Percentiles rank a stretch among this genome's conserved stretches.
Evolutionary conservation across 2,888 invertebrate species (phyloP).

Genomic region (Polylopha cassiicola): DNA sequence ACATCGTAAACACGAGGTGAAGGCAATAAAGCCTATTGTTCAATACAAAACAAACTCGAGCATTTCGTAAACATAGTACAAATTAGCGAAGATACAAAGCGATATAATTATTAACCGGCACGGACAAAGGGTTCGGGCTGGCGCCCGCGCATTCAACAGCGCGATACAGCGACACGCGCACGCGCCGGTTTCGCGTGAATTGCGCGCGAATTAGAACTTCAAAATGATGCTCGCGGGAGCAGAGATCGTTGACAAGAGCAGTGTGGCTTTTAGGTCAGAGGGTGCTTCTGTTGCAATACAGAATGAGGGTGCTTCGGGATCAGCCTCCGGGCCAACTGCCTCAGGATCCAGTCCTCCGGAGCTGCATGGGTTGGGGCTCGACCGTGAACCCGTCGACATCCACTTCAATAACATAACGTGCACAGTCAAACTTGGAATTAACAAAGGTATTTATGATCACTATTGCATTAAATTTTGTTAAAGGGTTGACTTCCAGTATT

Average conservation of each 20-base stretch:
- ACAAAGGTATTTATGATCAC: conserved; percentile 77
- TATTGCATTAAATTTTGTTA: neutral
- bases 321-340: conserved; percentile 22
- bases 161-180: conserved; percentile 42
- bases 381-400: conserved; percentile 80
- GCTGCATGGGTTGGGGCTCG: conserved; percentile 47
- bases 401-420: conserved; percentile 85
- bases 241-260: conserved; percentile 56
- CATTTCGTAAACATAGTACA: conserved; percentile 11
- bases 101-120: conserved; percentile 17
- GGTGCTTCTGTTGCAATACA: conserved; percentile 24
- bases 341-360: conserved; percentile 26
- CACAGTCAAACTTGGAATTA: conserved; percentile 83
- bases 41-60: conserved; percentile 1
- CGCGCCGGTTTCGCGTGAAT: conserved; percentile 37
- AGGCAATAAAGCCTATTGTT: conserved; percentile 15
- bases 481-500: too few relatives aligned
- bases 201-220: conserved; percentile 26
- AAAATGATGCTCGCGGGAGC: conserved; percentile 71
- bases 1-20: neutral
- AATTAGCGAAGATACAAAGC: conserved; percentile 11
- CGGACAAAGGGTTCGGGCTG: conserved; percentile 46
- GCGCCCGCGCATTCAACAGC: conserved; percentile 56
- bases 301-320: conserved; percentile 16
- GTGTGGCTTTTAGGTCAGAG: conserved; percentile 44